Evolutionary conservation across 2,888 invertebrate genomes (phyloP).

Genomic region (Strigamia transsilvanica): DNA sequence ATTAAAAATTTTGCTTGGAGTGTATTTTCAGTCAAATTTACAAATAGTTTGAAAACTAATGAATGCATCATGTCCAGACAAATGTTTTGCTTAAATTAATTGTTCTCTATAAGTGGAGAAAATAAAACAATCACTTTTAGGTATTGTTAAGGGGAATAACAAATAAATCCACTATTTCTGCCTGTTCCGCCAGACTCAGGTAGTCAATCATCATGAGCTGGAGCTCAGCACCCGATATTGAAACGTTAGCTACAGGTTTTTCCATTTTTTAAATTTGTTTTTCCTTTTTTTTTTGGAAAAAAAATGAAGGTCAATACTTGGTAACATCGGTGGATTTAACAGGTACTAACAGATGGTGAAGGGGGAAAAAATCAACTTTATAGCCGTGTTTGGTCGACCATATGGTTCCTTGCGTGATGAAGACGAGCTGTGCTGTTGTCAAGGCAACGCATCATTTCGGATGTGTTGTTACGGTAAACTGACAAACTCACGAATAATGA

Average conservation of each 20-base stretch:
- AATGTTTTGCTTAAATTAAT: too few species aligned
- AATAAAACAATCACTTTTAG: neutral
- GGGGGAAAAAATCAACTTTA: neutral
- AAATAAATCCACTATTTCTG: neutral
- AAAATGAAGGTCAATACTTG: neutral
- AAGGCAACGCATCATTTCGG: neutral
- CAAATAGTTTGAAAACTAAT: too few species aligned
- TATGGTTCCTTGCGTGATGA: conserved; percentile 3
- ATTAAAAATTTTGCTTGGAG: too few species aligned
- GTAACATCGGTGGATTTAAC: neutral
- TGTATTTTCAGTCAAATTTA: too few species aligned
- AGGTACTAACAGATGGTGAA: neutral
- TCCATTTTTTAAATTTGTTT: neutral
- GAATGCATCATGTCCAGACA: too few species aligned
- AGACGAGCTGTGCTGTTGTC: conserved; percentile 19
- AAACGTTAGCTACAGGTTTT: neutral
- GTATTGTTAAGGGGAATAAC: neutral
- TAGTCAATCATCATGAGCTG: conserved; percentile 5
- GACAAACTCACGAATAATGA: conserved; percentile 12
- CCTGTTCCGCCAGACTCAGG: conserved; percentile 5
- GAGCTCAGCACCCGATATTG: neutral
- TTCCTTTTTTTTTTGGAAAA: neutral
- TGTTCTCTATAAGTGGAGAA: too few species aligned
- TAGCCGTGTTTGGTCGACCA: neutral
- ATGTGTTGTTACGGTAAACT: neutral